These are phyloP conservation scores for Nebria salina DNA, from an alignment of 2,888 invertebrate genomes.

Conservation along the genomic window DNA sequence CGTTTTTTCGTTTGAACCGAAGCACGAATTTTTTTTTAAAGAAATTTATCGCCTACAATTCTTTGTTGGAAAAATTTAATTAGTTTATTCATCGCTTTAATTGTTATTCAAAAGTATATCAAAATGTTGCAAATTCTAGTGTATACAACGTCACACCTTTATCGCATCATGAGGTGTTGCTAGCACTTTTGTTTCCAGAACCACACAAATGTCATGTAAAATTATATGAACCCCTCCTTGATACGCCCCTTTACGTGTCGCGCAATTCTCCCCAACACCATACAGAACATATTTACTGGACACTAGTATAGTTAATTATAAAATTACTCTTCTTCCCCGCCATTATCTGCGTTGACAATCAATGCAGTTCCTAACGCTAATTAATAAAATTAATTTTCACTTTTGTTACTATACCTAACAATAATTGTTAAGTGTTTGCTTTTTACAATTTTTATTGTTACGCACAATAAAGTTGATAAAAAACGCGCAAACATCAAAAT, in stretches of 20 bases:
- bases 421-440: neutral
- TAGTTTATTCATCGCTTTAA: neutral
- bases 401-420: neutral
- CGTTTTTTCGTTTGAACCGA: constrained; percentile 57
- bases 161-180: neutral
- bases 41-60: constrained; percentile 39
- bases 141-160: neutral
- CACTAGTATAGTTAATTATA: neutral
- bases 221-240: neutral
- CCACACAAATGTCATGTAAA: constrained; percentile 1
- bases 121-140: neutral
- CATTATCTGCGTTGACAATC: neutral
- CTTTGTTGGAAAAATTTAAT: constrained; percentile 22
- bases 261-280: neutral
- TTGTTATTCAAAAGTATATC: neutral
- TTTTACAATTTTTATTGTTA: neutral
- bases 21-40: constrained; percentile 49
- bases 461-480: constrained; percentile 43
- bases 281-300: neutral
- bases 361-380: neutral
- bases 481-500: constrained; percentile 37
- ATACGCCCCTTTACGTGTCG: constrained; percentile 1
- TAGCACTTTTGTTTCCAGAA: neutral
- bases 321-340: neutral
- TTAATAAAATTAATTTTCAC: neutral